A percentile compares a stretch with the other conserved stretches of the same genome.
These are phyloP conservation scores for Cydia strobilella DNA, from an alignment of 1,140 invertebrate species.

Conservation along the genomic window DNA sequence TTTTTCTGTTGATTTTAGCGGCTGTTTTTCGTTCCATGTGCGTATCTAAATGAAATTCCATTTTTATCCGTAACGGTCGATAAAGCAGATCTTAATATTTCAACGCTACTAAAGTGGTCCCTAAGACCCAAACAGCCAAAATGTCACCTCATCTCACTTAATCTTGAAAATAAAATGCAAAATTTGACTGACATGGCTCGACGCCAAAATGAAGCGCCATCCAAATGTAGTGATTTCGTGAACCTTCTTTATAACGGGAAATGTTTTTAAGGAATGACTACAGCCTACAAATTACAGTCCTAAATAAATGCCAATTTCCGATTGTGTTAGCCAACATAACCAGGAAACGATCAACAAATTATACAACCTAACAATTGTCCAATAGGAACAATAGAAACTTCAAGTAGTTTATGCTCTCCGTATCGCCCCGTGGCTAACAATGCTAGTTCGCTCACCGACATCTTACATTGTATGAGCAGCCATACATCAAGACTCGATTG, in stretches of 20 bases:
- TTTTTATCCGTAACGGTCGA: too few species aligned
- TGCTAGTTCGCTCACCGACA: background rate
- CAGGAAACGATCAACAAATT: background rate
- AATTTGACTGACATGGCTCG: slow-evolving; percentile 4
- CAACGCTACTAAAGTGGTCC: background rate
- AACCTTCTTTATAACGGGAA: slow-evolving; percentile 25
- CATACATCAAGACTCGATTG: slow-evolving; percentile 28
- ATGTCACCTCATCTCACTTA: slow-evolving; percentile 1
- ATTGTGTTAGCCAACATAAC: background rate
- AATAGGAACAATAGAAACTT: slow-evolving; percentile 26
- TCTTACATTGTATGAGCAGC: slow-evolving; percentile 14
- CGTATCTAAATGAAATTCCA: too few species aligned
- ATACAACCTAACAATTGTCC: slow-evolving; percentile 4
- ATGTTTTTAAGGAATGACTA: background rate
- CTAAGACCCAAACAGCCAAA: background rate
- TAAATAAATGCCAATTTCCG: background rate
- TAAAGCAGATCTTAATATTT: too few species aligned
- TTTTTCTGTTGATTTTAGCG: too few species aligned
- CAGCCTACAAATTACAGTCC: background rate
- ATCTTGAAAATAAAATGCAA: slow-evolving; percentile 13
- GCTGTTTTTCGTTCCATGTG: too few species aligned
- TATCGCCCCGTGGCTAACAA: slow-evolving; percentile 12
- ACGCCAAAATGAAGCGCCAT: slow-evolving; percentile 26
- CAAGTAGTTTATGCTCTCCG: background rate
- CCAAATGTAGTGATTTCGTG: slow-evolving; percentile 2